These are phyloP conservation scores for Thunnus albacares DNA, from an alignment of 2,797 vertebrate genomes.

Conservation along the genomic window DNA sequence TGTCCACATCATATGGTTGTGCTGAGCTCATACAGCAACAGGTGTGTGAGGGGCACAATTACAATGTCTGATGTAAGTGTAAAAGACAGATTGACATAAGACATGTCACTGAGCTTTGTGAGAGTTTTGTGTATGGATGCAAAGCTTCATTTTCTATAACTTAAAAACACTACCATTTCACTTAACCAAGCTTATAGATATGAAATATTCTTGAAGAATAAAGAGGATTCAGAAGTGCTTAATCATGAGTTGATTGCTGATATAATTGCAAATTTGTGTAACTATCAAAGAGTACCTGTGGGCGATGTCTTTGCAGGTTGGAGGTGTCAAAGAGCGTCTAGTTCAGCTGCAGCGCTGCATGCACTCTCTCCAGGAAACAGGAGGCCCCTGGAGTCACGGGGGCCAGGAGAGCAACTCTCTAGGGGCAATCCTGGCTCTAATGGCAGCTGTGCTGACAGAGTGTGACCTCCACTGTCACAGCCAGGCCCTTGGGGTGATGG, in stretches of 20 bases:
- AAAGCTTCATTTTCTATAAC: background rate
- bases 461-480: constrained; percentile 90
- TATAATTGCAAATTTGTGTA: background rate
- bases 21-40: constrained; percentile 80
- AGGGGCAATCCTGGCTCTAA: constrained; percentile 85
- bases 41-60: constrained; percentile 69
- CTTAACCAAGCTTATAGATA: background rate
- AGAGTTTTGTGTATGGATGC: constrained; percentile 28
- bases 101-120: constrained; percentile 21
- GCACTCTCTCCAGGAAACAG: constrained; percentile 82
- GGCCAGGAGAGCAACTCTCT: constrained; percentile 80
- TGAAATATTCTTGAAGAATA: background rate
- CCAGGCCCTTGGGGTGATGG: constrained; percentile 85
- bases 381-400: constrained; percentile 63
- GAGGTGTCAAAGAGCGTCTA: constrained; percentile 80
- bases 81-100: constrained; percentile 59
- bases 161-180: constrained; percentile 4
- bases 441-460: constrained; percentile 88
- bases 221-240: background rate
- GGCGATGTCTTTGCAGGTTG: constrained; percentile 68
- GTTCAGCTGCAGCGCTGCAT: constrained; percentile 87
- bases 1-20: constrained; percentile 74
- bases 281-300: constrained; percentile 27
- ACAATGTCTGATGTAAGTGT: constrained; percentile 72
- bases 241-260: background rate